These are phyloP conservation scores for Drosophila varians DNA, from an alignment of 1,140 invertebrate species.

Conservation along the genomic window DNA sequence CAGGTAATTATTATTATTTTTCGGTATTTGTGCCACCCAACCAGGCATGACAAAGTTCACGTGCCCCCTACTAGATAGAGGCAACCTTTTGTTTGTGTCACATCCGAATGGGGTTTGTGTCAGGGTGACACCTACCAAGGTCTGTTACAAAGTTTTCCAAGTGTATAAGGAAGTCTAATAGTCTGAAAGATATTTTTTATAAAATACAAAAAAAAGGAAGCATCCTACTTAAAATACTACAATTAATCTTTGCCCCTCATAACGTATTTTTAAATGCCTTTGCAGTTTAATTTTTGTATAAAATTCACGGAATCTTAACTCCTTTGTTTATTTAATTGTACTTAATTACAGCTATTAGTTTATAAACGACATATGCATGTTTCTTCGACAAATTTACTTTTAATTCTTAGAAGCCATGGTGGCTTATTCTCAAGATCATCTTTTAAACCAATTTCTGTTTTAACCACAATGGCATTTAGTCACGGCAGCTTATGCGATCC, in stretches of 20 bases:
- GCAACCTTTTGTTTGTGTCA: constrained; percentile 22
- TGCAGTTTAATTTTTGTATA: not conserved
- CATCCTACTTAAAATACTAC: too few relatives aligned
- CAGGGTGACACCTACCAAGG: constrained; percentile 53
- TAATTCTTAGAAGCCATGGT: constrained; percentile 1
- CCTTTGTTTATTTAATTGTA: not conserved
- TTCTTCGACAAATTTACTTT: not conserved
- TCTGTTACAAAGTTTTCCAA: not conserved
- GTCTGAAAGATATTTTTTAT: not conserved
- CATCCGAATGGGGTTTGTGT: constrained; percentile 47
- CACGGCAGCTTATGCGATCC: constrained; percentile 5
- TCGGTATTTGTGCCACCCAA: constrained; percentile 32
- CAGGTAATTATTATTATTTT: constrained; percentile 25
- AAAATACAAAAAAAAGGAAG: too few relatives aligned
- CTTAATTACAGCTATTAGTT: not conserved
- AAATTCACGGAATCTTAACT: not conserved
- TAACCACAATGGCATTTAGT: constrained; percentile 6
- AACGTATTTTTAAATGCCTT: not conserved
- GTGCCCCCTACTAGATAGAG: constrained; percentile 30
- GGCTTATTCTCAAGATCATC: not conserved
- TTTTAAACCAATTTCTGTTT: constrained; percentile 3
- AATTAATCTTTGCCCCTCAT: not conserved
- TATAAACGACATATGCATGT: not conserved
- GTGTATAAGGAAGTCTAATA: not conserved
- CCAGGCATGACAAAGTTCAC: constrained; percentile 47